A percentile compares a stretch with the other conserved stretches of the same genome.
phyloP scores from a whole-genome alignment of 2,888 invertebrate species.

The Halocaridina rubra region DNA sequence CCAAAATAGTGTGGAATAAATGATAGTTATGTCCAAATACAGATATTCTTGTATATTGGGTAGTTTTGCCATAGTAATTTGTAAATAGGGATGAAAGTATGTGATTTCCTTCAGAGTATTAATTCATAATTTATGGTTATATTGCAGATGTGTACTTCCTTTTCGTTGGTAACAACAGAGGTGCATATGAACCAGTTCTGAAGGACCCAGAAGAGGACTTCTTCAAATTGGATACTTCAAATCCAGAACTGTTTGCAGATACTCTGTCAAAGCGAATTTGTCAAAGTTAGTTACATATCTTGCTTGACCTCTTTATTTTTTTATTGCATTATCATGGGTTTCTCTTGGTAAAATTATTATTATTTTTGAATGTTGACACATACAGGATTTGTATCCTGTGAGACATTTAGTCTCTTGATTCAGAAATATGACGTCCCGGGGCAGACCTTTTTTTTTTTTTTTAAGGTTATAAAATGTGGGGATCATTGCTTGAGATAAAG shows the following conservation, averaged over 20 bases:
- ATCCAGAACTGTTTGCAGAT: conserved; percentile 1
- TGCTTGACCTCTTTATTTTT: neutral
- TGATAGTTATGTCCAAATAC: no score
- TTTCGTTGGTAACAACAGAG: conserved; percentile 28
- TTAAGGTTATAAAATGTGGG: no score
- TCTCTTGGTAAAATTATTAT: no score
- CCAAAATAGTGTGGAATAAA: no score
- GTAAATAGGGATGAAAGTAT: no score
- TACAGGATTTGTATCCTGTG: neutral
- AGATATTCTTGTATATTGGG: no score
- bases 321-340: no score
- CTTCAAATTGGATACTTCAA: neutral
- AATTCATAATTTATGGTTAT: no score
- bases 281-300: conserved; percentile 4
- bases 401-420: neutral
- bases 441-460: neutral
- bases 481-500: no score
- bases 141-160: conserved; percentile 51
- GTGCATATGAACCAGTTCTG: conserved; percentile 7
- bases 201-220: conserved; percentile 26
- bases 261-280: conserved; percentile 10
- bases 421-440: neutral
- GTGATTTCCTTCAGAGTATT: no score
- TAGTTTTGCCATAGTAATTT: no score
- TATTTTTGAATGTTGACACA: neutral